These are phyloP conservation scores for Euglossa dilemma DNA, from an alignment of 1,140 invertebrate species.

Conservation along the genomic window DNA sequence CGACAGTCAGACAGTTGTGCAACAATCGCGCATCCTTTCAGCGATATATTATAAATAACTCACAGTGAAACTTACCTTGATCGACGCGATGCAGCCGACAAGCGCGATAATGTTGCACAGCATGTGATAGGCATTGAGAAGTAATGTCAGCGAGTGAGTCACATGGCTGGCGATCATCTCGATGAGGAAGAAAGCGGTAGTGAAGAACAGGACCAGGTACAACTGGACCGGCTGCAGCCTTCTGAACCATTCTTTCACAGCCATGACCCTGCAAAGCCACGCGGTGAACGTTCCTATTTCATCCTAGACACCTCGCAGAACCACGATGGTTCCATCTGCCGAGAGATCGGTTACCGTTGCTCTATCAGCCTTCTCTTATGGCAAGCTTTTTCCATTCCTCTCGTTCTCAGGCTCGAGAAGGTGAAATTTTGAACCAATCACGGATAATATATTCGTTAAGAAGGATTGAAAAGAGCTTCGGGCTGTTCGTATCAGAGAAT, in stretches of 20 bases:
- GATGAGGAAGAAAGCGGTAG: constrained; percentile 87
- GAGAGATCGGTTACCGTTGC: constrained; percentile 9
- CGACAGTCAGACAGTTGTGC: no score
- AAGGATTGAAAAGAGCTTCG: no score
- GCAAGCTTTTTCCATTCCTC: background rate
- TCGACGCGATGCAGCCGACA: constrained; percentile 87
- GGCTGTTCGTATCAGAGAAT: no score
- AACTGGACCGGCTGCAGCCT: constrained; percentile 88
- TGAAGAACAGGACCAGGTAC: constrained; percentile 88
- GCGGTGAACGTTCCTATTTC: constrained; percentile 34
- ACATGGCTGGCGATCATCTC: constrained; percentile 90
- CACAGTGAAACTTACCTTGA: constrained; percentile 85
- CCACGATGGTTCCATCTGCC: background rate
- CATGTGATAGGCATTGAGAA: constrained; percentile 93
- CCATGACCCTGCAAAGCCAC: constrained; percentile 80
- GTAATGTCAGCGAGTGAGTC: constrained; percentile 91
- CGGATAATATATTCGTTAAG: background rate
- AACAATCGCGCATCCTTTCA: no score
- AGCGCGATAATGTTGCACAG: constrained; percentile 91
- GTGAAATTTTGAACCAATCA: background rate
- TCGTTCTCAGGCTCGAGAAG: background rate
- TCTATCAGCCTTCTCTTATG: background rate
- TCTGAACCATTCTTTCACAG: constrained; percentile 88
- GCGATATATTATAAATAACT: background rate
- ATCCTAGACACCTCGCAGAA: background rate